Percentiles rank a stretch among this genome's conserved stretches.
Conservation (phyloP, 2,113 vertebrate genomes). For the Monopterus albus region DNA sequence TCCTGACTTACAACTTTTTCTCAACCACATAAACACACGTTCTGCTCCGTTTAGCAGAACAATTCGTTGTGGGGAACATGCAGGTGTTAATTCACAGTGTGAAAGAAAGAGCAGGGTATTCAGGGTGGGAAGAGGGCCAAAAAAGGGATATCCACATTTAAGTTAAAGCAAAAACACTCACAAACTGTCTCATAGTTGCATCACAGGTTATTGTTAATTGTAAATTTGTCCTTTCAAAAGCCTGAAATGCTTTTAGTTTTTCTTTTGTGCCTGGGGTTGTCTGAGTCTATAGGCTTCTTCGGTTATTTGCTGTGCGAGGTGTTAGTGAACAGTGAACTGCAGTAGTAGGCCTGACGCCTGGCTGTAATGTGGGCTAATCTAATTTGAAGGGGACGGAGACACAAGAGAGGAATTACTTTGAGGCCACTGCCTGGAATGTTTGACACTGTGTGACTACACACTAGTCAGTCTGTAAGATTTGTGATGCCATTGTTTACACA, state of each 20-base stretch:
- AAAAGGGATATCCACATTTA: neutral
- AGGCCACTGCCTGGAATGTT: conserved; percentile 30
- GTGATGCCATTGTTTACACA: too few species aligned
- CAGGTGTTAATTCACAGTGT: conserved; percentile 57
- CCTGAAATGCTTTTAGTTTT: neutral
- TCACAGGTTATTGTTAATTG: neutral
- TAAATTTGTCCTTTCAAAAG: neutral
- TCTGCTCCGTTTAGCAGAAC: conserved; percentile 18
- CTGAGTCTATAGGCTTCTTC: conserved; percentile 1
- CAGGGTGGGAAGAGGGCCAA: neutral
- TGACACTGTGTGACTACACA: conserved; percentile 3
- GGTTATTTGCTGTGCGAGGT: conserved; percentile 2
- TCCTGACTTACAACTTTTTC: too few species aligned
- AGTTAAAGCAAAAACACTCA: neutral
- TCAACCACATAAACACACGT: conserved; percentile 36
- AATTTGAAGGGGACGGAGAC: conserved; percentile 74
- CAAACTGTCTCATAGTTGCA: neutral
- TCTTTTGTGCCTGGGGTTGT: neutral
- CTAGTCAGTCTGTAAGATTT: neutral
- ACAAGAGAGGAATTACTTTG: conserved; percentile 63
- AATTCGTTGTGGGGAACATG: conserved; percentile 58
- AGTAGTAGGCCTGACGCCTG: conserved; percentile 32
- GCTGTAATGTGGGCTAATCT: conserved; percentile 74
- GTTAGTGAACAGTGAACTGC: conserved; percentile 18
- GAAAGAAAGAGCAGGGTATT: conserved; percentile 19